These are phyloP conservation scores for Trissolcus basalis DNA, from an alignment of 1,140 invertebrate species.

Conservation along the genomic window DNA sequence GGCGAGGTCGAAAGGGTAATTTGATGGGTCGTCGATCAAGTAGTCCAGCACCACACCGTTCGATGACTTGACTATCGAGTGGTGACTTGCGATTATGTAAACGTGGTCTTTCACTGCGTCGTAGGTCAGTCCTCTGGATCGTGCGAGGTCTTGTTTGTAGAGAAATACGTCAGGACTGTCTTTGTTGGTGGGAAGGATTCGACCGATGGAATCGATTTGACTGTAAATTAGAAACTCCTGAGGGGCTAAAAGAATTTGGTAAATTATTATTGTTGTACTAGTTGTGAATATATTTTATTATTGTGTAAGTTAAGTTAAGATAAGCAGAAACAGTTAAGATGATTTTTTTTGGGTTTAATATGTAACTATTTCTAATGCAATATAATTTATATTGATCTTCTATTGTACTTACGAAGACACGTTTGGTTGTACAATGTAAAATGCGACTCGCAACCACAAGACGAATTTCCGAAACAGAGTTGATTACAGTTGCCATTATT, in stretches of 20 bases:
- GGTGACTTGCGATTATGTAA: not conserved
- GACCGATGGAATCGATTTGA: conserved; percentile 5
- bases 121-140: not conserved
- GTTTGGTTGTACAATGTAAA: conserved; percentile 4
- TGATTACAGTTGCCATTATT: conserved; percentile 13
- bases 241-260: conserved; percentile 6
- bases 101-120: conserved; percentile 1
- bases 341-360: too few species aligned
- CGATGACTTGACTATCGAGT: not conserved
- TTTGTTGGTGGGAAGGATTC: conserved; percentile 1
- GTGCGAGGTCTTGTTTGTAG: not conserved
- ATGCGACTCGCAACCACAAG: conserved; percentile 12
- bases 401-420: conserved; percentile 8
- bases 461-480: conserved; percentile 2
- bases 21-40: not conserved
- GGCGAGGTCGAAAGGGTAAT: conserved; percentile 9
- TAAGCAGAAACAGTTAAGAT: too few species aligned
- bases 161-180: conserved; percentile 8
- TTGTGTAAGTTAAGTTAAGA: too few species aligned
- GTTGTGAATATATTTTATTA: too few species aligned
- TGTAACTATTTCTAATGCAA: too few species aligned
- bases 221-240: conserved; percentile 8
- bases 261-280: too few species aligned
- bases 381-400: too few species aligned
- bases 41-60: not conserved